Percentiles rank a stretch among this genome's conserved stretches.
Conservation (phyloP, 2,888 invertebrate species). For the Ichneumon xanthorius region DNA sequence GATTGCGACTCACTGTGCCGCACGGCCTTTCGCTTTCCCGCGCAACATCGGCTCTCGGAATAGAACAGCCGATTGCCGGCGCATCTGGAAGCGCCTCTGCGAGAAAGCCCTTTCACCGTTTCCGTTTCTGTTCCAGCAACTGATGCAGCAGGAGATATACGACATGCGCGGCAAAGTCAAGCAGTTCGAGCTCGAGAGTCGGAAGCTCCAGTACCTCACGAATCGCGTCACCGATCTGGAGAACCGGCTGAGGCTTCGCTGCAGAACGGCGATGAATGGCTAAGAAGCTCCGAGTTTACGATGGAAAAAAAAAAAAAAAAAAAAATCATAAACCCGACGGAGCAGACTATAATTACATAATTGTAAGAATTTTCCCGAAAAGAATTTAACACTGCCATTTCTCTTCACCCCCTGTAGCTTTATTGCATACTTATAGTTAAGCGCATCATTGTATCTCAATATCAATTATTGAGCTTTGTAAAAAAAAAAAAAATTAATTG, state of each 20-base stretch:
- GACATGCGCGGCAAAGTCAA: constrained; percentile 80
- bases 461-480: constrained; percentile 59
- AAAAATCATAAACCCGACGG: constrained; percentile 1
- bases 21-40: constrained; percentile 26
- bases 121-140: constrained; percentile 75
- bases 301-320: neutral
- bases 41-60: constrained; percentile 21
- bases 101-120: neutral
- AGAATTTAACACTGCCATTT: constrained; percentile 69
- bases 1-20: neutral
- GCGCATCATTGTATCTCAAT: constrained; percentile 56
- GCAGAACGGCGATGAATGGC: constrained; percentile 66
- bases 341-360: constrained; percentile 14
- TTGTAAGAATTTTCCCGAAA: constrained; percentile 26
- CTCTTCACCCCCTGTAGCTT: constrained; percentile 56
- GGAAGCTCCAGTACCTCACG: constrained; percentile 80
- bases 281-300: neutral
- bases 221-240: constrained; percentile 80
- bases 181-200: constrained; percentile 79
- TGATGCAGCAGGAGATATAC: constrained; percentile 80
- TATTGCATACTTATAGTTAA: constrained; percentile 57
- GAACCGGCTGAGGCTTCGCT: constrained; percentile 78
- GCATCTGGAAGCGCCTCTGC: neutral
- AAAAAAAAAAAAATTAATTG: constrained; percentile 29
- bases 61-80: neutral